A percentile compares a stretch with the other conserved stretches of the same genome.
Conservation (phyloP, 2,888 invertebrate genomes). For the Heliconius ismenius region DNA sequence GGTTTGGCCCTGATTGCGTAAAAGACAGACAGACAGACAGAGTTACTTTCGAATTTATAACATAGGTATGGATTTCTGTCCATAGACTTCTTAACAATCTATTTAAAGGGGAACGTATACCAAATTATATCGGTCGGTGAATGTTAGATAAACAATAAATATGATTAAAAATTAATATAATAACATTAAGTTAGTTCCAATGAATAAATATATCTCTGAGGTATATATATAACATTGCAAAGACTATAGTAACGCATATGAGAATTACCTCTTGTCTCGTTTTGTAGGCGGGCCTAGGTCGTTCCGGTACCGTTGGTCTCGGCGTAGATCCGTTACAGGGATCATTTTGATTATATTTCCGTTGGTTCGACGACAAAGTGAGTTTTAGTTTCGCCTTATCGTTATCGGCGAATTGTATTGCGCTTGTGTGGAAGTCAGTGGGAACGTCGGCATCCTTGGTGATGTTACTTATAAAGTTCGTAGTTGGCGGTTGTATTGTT, state of each 20-base stretch:
- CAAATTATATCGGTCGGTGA: slow-evolving; percentile 57
- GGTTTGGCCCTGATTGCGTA: no score
- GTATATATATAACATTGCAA: slow-evolving; percentile 63
- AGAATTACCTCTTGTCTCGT: slow-evolving; percentile 74
- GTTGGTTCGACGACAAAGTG: slow-evolving; percentile 66
- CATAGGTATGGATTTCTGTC: not conserved
- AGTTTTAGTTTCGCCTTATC: slow-evolving; percentile 72
- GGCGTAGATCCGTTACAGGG: slow-evolving; percentile 56
- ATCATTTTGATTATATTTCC: slow-evolving; percentile 49
- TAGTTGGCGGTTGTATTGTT: slow-evolving; percentile 54
- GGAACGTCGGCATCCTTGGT: slow-evolving; percentile 61
- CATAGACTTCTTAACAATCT: not conserved
- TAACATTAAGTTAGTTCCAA: slow-evolving; percentile 21
- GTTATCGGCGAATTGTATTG: slow-evolving; percentile 71
- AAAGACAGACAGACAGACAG: no score
- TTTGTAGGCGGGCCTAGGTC: slow-evolving; percentile 50
- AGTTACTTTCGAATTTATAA: no score
- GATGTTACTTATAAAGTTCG: slow-evolving; percentile 72
- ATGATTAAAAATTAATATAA: slow-evolving; percentile 11
- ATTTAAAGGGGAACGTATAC: slow-evolving; percentile 6
- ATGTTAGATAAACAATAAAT: slow-evolving; percentile 29
- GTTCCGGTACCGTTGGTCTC: slow-evolving; percentile 44
- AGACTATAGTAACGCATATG: slow-evolving; percentile 70
- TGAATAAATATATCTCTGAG: slow-evolving; percentile 56
- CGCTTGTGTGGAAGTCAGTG: slow-evolving; percentile 73